Percentiles rank a stretch among this genome's conserved stretches.
phyloP scores from a whole-genome alignment of 2,113 vertebrate genomes.

The Lepus americanus region DNA sequence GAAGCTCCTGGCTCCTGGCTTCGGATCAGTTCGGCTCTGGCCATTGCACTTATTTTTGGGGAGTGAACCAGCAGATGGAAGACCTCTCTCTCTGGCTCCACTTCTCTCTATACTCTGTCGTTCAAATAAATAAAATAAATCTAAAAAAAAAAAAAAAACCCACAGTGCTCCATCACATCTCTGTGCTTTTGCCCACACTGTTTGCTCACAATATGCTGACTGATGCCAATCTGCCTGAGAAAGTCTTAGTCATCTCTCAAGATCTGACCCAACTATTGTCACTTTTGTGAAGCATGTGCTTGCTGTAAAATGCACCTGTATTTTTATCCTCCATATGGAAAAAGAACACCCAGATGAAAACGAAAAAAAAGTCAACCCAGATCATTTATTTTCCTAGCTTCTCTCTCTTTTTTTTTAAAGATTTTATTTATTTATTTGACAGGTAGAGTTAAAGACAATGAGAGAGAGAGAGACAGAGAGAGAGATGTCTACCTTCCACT shows the following conservation, averaged over 20 bases:
- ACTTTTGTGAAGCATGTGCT: not conserved
- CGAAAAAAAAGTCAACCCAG: not conserved
- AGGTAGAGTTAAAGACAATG: too few species aligned
- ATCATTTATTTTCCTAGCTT: not conserved
- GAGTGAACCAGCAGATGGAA: too few species aligned
- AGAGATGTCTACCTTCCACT: too few species aligned
- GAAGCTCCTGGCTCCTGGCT: too few species aligned
- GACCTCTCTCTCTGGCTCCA: too few species aligned
- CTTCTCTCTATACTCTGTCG: too few species aligned
- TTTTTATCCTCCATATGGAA: not conserved
- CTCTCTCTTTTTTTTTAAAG: not conserved
- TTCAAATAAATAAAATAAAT: too few species aligned
- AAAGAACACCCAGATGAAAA: not conserved
- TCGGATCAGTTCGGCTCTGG: too few species aligned
- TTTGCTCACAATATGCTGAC: not conserved
- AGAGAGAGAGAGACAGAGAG: too few species aligned
- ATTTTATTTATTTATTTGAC: too few species aligned
- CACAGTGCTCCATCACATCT: not conserved
- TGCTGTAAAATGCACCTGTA: not conserved
- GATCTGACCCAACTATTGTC: not conserved
- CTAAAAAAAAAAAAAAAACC: too few species aligned
- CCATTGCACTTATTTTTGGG: too few species aligned
- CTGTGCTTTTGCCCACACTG: not conserved
- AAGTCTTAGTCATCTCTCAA: not conserved
- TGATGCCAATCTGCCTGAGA: not conserved